Percentiles rank a stretch among this genome's conserved stretches.
phyloP scores from a whole-genome alignment of 2,113 vertebrate genomes.

The Anser cygnoides region DNA sequence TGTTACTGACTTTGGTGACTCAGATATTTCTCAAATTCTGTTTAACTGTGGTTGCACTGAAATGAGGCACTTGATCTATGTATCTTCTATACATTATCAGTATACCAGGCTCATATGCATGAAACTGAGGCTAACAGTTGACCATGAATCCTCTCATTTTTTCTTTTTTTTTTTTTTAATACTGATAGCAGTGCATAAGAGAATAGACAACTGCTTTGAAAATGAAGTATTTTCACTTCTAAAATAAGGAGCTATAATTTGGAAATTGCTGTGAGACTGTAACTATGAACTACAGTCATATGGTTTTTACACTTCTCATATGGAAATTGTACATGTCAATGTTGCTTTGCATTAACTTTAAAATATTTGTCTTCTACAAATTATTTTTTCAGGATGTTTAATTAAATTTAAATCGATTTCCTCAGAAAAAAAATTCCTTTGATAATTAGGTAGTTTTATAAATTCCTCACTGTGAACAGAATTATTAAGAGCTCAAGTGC shows the following conservation, averaged over 20 bases:
- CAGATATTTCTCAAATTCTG: slow-evolving; percentile 22
- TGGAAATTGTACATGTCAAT: slow-evolving; percentile 53
- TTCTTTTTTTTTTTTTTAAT: not conserved
- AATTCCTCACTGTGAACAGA: slow-evolving; percentile 36
- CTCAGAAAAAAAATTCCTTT: slow-evolving; percentile 32
- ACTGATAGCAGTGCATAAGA: not conserved
- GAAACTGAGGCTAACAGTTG: not conserved
- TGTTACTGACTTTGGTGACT: not conserved
- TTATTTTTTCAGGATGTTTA: slow-evolving; percentile 56
- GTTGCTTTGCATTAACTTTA: slow-evolving; percentile 50
- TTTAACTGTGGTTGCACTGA: not conserved
- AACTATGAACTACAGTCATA: slow-evolving; percentile 42
- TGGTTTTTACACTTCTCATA: slow-evolving; percentile 60
- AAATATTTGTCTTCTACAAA: slow-evolving; percentile 56
- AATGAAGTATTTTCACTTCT: slow-evolving; percentile 49
- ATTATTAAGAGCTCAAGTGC: not conserved
- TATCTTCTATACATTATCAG: not conserved
- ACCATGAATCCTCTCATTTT: not conserved
- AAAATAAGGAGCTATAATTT: slow-evolving; percentile 57
- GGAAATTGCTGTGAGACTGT: slow-evolving; percentile 44
- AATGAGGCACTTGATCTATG: not conserved
- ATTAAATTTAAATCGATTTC: slow-evolving; percentile 50
- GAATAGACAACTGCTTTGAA: slow-evolving; percentile 37
- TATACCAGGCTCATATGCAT: not conserved
- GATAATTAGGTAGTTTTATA: slow-evolving; percentile 3